A percentile compares a stretch with the other conserved stretches of the same genome.
Conservation (phyloP, 2,888 invertebrate genomes). For the Hipparchia semele region DNA sequence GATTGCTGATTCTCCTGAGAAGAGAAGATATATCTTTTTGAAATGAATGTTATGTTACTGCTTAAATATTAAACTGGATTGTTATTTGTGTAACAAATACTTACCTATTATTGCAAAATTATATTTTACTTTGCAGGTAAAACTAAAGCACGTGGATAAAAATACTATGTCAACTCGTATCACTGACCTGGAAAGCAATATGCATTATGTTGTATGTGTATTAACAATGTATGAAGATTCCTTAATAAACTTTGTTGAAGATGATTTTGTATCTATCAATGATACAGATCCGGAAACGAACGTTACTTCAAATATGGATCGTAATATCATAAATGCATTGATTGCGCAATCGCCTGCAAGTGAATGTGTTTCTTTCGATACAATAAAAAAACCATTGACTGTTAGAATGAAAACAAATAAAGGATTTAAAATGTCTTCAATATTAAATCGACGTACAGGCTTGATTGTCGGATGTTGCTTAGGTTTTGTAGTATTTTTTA, state of each 20-base stretch:
- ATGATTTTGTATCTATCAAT: slow-evolving; percentile 55
- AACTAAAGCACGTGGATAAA: slow-evolving; percentile 66
- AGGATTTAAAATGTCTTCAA: slow-evolving; percentile 61
- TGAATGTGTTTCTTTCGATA: slow-evolving; percentile 74
- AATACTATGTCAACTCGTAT: slow-evolving; percentile 67
- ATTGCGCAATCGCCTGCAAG: slow-evolving; percentile 71
- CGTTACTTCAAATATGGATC: slow-evolving; percentile 59
- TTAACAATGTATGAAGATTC: slow-evolving; percentile 67
- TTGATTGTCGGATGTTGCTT: slow-evolving; percentile 75
- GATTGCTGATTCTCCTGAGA: no score
- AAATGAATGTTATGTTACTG: no score
- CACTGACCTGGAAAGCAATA: slow-evolving; percentile 61
- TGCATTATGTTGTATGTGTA: slow-evolving; percentile 71
- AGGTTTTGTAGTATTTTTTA: slow-evolving; percentile 74
- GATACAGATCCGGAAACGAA: slow-evolving; percentile 56
- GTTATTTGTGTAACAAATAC: no score
- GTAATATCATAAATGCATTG: slow-evolving; percentile 65
- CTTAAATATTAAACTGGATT: no score
- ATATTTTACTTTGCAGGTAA: slow-evolving; percentile 58
- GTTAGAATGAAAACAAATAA: slow-evolving; percentile 59
- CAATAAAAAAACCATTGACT: slow-evolving; percentile 59
- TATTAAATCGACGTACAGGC: slow-evolving; percentile 73
- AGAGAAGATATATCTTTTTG: no score
- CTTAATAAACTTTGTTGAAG: slow-evolving; percentile 50
- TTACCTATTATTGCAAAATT: not conserved